Base-by-base conservation (phyloP, 2,113 vertebrate species). In the Zapus hudsonius region DNA sequence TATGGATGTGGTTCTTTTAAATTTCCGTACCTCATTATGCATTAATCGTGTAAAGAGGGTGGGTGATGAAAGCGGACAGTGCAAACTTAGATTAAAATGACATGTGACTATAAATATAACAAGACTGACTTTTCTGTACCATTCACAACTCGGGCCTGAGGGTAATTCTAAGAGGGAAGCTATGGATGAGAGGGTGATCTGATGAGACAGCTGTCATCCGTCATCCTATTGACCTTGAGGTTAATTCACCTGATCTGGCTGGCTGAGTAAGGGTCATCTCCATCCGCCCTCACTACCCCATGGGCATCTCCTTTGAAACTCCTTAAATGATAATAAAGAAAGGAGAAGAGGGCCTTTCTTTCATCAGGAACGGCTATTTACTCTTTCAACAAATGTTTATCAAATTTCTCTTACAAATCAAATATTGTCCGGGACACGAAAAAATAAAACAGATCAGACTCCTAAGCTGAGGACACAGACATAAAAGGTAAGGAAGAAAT, bases 181-280 rank as follows among this genome's bases (percentile, higher is more conserved):
- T 92, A 82, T 33, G 87, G 93, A 93, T 89, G 81, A 95, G 82
- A 86, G 84, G 42, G n/a, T 85, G 70, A 93, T 84, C 84, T 88
- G 90, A 95, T 38, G 47, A 38, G 84, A 96, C 94, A 96, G 95
- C 96, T 97, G 96, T 95, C 93, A 95, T 95, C 90, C 12, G 47
- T 96, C 96, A 96, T 85, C 87, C 87, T 15, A 3, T 91, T 96
- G 96, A 96, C 94, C 96, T 95, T 93, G 52, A 90, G 96, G 96
- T 97, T 97, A 97, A 97, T 96, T 97, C 95, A 97, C 96, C 96
- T 97, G 96, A 94, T 96, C 78, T 95, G 87, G 87, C 78, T 95
- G 96, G 90, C 93, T 96, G 94, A 61, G 31, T 91, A 82, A 85
- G 94, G 96, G 93, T 93, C 94, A 96, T 94, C 81, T 93, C 67